These are phyloP conservation scores for Mactra quadrangularis DNA, from an alignment of 1,140 invertebrate species.

Conservation along the genomic window DNA sequence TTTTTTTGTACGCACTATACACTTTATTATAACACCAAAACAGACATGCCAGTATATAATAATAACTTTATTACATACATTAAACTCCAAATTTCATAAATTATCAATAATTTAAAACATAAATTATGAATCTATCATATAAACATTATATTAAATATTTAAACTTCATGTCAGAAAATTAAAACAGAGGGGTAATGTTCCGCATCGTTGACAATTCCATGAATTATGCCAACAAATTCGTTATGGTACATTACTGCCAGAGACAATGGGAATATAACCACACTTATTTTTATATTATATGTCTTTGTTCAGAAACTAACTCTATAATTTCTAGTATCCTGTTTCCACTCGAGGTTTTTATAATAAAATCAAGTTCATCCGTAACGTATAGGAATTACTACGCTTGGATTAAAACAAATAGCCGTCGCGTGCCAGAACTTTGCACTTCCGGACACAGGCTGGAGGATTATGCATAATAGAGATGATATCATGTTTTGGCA, in stretches of 20 bases:
- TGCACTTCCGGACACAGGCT: constrained; percentile 44
- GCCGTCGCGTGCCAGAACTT: constrained; percentile 57
- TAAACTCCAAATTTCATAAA: too few relatives aligned
- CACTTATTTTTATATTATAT: constrained; percentile 8
- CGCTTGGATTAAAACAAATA: constrained; percentile 47
- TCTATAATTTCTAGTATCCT: constrained; percentile 11
- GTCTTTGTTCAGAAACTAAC: constrained; percentile 4
- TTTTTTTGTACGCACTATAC: too few relatives aligned
- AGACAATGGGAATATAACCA: constrained; percentile 7
- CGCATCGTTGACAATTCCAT: not conserved
- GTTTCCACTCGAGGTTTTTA: constrained; percentile 12
- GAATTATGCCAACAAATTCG: constrained; percentile 57
- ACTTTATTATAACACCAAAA: too few relatives aligned
- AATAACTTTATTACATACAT: too few relatives aligned
- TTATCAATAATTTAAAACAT: too few relatives aligned
- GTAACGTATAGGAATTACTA: constrained; percentile 40
- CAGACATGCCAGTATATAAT: too few relatives aligned
- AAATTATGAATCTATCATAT: too few relatives aligned
- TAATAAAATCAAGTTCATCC: constrained; percentile 48
- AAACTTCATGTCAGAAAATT: too few relatives aligned
- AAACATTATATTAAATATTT: too few relatives aligned
- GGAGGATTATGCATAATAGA: not conserved
- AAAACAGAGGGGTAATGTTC: too few relatives aligned
- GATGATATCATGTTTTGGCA: not conserved
- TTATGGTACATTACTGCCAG: constrained; percentile 49